Base-by-base conservation (phyloP, 2,888 invertebrate genomes). In the Physocephala rufipes region DNA sequence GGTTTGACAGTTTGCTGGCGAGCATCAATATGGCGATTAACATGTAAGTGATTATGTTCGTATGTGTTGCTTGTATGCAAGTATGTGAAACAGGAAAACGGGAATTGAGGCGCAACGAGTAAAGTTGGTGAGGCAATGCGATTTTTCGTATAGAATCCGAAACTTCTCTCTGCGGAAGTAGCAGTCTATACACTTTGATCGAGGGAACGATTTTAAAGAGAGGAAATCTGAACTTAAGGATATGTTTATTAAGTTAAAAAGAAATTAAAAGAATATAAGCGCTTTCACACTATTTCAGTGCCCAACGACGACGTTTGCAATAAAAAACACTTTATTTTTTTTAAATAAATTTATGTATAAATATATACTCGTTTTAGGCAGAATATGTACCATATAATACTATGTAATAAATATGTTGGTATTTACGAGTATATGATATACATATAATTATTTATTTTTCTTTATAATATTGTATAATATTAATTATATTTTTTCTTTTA, bases 321-420 rank as follows among this genome's bases (percentile, higher is more conserved):
- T 16, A 21, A 21, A 64, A 47, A 24, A 5, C 4, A 21, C 21
- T 64, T n/a, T 47, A 4, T 43, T 64, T 59, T n/a, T n/a, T 62
- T 71, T 28, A 15, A 74, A 68, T 67, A 71, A 66, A 71, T 74
- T 43, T 61, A 68, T 68, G 24, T 70, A 58, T 55, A 36, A 53
- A 24, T n/a, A n/a, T n/a, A n/a, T 65, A 71, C 64, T 73, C 21
- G 65, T 68, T 26, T 72, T 71, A 72, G 75, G 73, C 73, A 75
- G 43, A 45, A 21, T 59, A 53, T 53, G n/a, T 24, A 53, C 36
- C 9, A 36, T 36, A 9, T 36, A 7, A 9, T 36, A 36, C n/a
- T 36, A 36, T 36, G 9, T 36, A 36, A 36, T 36, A 36, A 4
- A 9, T 36, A 9, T 36, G 4, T 36, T 7, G 36, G 36, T 36